Evolutionary conservation across 2,797 vertebrate genomes (phyloP).

Genomic region (Ispidina picta): DNA sequence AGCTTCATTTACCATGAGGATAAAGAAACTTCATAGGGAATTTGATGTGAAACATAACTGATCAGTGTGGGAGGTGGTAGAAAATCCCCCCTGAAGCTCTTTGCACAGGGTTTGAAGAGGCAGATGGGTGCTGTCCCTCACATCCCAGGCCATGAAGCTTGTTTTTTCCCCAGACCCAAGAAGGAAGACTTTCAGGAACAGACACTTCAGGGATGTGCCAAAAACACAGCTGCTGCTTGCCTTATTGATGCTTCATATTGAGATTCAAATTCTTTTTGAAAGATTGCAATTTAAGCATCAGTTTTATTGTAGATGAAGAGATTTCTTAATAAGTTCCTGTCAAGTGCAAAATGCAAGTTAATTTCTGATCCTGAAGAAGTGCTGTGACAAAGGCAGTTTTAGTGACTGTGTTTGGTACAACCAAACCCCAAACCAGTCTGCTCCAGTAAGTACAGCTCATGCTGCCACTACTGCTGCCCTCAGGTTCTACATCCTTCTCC

Average conservation of each 20-base stretch:
- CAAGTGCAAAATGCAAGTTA: constrained; percentile 14
- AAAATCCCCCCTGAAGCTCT: not conserved
- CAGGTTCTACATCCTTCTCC: fast-evolving
- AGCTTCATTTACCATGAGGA: not conserved
- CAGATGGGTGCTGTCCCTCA: fast-evolving
- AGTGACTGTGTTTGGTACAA: not conserved
- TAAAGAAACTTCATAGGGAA: not conserved
- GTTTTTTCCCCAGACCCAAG: not conserved
- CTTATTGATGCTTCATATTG: constrained; percentile 12
- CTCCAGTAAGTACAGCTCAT: not conserved
- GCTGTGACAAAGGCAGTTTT: constrained; percentile 6
- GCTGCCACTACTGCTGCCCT: not conserved
- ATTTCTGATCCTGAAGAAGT: constrained; percentile 18
- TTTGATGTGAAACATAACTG: not conserved
- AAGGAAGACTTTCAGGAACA: not conserved
- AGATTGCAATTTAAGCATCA: constrained; percentile 59
- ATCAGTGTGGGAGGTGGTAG: not conserved
- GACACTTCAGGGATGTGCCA: not conserved
- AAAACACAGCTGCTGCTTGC: not conserved
- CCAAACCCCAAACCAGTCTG: not conserved
- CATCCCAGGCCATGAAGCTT: not conserved
- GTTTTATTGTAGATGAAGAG: not conserved
- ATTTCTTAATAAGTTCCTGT: constrained; percentile 59
- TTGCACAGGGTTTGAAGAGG: not conserved
- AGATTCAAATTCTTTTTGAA: constrained; percentile 60